A percentile compares a stretch with the other conserved stretches of the same genome.
phyloP scores from a whole-genome alignment of 2,888 invertebrate genomes.

The Hipparchia semele region DNA sequence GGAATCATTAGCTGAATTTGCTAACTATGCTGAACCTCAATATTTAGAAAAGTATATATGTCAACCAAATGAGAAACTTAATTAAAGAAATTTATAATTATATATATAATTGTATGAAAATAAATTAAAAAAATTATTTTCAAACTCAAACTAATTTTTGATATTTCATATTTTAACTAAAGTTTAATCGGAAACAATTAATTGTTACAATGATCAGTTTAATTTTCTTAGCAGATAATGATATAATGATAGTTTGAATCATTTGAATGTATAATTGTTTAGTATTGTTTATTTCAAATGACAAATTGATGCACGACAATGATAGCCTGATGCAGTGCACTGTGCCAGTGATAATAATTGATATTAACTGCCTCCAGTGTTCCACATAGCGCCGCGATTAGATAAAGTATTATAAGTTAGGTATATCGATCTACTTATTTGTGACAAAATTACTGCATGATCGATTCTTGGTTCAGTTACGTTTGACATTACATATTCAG shows the following conservation, averaged over 20 bases:
- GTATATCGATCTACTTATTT: constrained; percentile 41
- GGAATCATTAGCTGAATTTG: too few relatives aligned
- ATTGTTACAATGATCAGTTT: not conserved
- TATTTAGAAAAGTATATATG: too few relatives aligned
- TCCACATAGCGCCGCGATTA: constrained; percentile 38
- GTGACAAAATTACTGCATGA: constrained; percentile 28
- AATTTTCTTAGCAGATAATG: not conserved
- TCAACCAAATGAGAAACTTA: too few relatives aligned
- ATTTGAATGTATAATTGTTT: constrained; percentile 1
- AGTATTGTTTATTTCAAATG: constrained; percentile 29
- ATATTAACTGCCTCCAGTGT: constrained; percentile 32
- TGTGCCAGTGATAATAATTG: constrained; percentile 41
- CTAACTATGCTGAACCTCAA: too few relatives aligned
- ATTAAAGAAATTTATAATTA: too few relatives aligned
- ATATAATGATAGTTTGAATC: not conserved
- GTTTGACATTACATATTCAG: not conserved
- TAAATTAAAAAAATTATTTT: too few relatives aligned
- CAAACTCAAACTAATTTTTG: too few relatives aligned
- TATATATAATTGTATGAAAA: too few relatives aligned
- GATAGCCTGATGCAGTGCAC: constrained; percentile 35
- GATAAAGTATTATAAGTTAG: constrained; percentile 36
- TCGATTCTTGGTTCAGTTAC: not conserved
- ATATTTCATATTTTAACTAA: too few relatives aligned
- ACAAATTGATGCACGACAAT: constrained; percentile 39
- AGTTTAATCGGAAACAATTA: too few relatives aligned